Percentiles rank a stretch among this genome's conserved stretches.
phyloP scores from a whole-genome alignment of 2,797 vertebrate genomes.

The Onychomys leucogaster region DNA sequence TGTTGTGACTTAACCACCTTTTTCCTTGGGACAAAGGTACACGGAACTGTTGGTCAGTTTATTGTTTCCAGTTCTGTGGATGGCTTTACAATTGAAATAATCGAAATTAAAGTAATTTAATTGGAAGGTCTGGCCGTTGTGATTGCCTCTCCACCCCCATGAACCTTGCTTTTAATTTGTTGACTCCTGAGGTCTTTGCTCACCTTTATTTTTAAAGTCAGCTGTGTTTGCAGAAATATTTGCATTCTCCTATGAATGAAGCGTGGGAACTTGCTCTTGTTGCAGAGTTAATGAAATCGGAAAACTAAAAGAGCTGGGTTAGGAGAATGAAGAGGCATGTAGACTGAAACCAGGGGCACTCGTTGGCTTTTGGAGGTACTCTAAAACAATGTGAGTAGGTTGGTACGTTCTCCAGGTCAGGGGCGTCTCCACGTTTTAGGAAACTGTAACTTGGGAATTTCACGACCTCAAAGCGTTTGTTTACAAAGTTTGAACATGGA shows the following conservation, averaged over 20 bases:
- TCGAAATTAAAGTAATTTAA: conserved; percentile 29
- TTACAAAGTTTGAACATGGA: conserved; percentile 73
- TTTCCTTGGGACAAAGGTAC: conserved; percentile 67
- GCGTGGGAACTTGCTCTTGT: conserved; percentile 43
- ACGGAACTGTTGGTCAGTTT: neutral
- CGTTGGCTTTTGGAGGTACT: conserved; percentile 61
- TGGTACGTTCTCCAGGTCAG: conserved; percentile 20
- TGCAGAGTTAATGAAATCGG: conserved; percentile 56
- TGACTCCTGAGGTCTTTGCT: neutral
- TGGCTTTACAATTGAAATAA: neutral
- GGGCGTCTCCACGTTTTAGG: conserved; percentile 60
- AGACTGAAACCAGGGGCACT: conserved; percentile 25
- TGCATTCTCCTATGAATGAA: neutral
- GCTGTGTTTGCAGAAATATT: conserved; percentile 17
- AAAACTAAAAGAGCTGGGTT: conserved; percentile 51
- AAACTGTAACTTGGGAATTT: conserved; percentile 51
- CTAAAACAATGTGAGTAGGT: conserved; percentile 74
- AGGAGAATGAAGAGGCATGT: conserved; percentile 47
- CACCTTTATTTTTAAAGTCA: conserved; percentile 32
- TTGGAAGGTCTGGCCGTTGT: neutral
- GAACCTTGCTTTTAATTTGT: conserved; percentile 38
- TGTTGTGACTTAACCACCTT: conserved; percentile 48
- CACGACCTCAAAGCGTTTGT: neutral
- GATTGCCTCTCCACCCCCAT: neutral
- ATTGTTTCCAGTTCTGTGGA: conserved; percentile 26